Conservation (phyloP, 2,888 invertebrate species). For the Philereme vetulata region DNA sequence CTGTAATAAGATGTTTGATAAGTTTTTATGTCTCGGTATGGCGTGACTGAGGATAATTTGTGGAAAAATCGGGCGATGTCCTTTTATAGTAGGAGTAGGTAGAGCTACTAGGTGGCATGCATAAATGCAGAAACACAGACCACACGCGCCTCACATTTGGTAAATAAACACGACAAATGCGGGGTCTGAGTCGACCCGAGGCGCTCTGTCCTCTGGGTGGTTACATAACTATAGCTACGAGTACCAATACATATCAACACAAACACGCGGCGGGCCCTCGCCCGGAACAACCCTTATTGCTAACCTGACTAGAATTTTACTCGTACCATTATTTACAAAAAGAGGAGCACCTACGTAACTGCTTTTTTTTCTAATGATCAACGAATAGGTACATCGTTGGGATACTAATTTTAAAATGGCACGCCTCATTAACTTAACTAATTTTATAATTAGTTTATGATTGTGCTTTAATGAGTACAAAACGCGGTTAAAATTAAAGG, state of each 20-base stretch:
- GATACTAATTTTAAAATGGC: too few relatives aligned
- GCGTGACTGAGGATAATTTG: constrained; percentile 66
- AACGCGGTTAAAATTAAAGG: too few relatives aligned
- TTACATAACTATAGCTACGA: constrained; percentile 8
- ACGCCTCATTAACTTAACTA: neutral
- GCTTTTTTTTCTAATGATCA: too few relatives aligned
- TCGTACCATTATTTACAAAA: constrained; percentile 7
- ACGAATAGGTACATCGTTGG: too few relatives aligned
- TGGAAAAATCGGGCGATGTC: constrained; percentile 54
- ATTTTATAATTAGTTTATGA: too few relatives aligned
- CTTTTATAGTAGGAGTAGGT: constrained; percentile 28
- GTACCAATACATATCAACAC: constrained; percentile 8
- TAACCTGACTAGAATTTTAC: constrained; percentile 25
- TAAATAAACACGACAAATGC: constrained; percentile 33
- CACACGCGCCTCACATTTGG: constrained; percentile 34
- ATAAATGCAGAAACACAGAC: constrained; percentile 31
- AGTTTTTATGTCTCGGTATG: constrained; percentile 69
- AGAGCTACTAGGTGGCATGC: constrained; percentile 22
- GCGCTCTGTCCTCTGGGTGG: constrained; percentile 14
- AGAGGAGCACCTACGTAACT: neutral
- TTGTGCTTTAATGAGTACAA: too few relatives aligned
- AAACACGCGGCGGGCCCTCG: constrained; percentile 17
- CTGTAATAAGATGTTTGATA: constrained; percentile 66
- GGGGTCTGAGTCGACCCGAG: constrained; percentile 16
- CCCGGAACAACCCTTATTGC: constrained; percentile 25